phyloP scores from a whole-genome alignment of 1,140 invertebrate genomes.

The Zaprionus vittiger region DNA sequence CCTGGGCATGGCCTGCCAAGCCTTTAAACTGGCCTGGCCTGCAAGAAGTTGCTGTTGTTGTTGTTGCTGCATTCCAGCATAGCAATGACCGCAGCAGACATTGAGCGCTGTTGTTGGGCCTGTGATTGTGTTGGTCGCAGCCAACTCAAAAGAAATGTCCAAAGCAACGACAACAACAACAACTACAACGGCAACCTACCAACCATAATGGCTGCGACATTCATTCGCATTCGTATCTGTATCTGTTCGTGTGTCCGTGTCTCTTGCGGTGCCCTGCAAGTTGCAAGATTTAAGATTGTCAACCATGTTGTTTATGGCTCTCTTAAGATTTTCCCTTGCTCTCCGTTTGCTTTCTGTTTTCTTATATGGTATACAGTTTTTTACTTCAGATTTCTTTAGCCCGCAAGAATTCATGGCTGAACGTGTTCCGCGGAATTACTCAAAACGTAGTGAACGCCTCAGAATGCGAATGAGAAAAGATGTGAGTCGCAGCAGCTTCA shows the following conservation, averaged over 20 bases:
- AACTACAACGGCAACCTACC: constrained; percentile 7
- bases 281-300: constrained; percentile 81
- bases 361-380: constrained; percentile 16
- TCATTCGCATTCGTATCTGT: constrained; percentile 79
- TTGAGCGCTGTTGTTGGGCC: constrained; percentile 45
- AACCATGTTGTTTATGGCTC: constrained; percentile 82
- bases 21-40: constrained; percentile 65
- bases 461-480: constrained; percentile 53
- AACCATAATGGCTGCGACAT: constrained; percentile 81
- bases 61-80: constrained; percentile 73
- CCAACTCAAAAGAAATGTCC: constrained; percentile 62
- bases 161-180: constrained; percentile 44
- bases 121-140: constrained; percentile 55
- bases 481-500: constrained; percentile 24
- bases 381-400: constrained; percentile 13
- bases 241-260: constrained; percentile 42
- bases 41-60: constrained; percentile 17
- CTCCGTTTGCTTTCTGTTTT: constrained; percentile 47
- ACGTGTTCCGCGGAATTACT: constrained; percentile 73
- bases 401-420: constrained; percentile 28
- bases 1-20: constrained; percentile 52
- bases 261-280: constrained; percentile 60
- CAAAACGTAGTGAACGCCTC: constrained; percentile 53
- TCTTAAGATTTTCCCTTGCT: constrained; percentile 76
- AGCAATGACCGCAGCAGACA: constrained; percentile 79